Evolutionary conservation across 2,113 vertebrate genomes (phyloP).

Genomic region (Notothenia coriiceps): DNA sequence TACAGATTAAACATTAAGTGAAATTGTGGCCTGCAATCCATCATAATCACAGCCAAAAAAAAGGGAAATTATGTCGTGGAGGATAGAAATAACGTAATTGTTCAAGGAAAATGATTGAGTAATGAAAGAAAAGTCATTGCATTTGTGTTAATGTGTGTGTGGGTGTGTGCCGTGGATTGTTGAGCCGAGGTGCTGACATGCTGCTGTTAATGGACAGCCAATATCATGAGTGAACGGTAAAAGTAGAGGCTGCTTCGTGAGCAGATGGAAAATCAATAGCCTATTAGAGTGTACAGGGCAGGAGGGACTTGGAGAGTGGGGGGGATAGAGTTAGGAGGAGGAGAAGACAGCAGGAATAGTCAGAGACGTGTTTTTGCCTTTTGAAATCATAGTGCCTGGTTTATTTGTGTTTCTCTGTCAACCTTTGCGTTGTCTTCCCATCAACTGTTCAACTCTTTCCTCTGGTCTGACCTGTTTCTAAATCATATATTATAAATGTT

Average conservation of each 20-base stretch:
- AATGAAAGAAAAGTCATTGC: slow-evolving; percentile 13
- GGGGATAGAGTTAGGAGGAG: slow-evolving; percentile 26
- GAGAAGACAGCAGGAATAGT: neutral
- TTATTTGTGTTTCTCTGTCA: neutral
- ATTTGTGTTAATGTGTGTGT: neutral
- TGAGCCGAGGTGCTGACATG: slow-evolving; percentile 74
- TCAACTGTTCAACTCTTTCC: too few relatives aligned
- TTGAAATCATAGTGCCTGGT: neutral
- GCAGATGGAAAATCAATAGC: slow-evolving; percentile 96
- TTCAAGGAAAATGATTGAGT: neutral
- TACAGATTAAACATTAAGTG: neutral
- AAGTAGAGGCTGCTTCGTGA: slow-evolving; percentile 87
- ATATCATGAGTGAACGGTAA: slow-evolving; percentile 92
- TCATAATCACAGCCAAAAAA: neutral
- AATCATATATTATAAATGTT: too few relatives aligned
- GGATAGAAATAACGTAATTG: neutral
- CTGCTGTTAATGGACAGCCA: slow-evolving; percentile 92
- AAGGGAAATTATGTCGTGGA: neutral
- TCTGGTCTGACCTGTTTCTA: too few relatives aligned
- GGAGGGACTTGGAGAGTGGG: slow-evolving; percentile 56
- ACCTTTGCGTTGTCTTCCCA: too few relatives aligned
- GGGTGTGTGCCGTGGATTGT: slow-evolving; percentile 10
- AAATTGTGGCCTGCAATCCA: neutral
- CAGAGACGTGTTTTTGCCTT: neutral
- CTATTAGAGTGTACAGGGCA: slow-evolving; percentile 91